Evolutionary conservation across 2,888 invertebrate genomes (phyloP).

Genomic region (Callimorpha dominula): DNA sequence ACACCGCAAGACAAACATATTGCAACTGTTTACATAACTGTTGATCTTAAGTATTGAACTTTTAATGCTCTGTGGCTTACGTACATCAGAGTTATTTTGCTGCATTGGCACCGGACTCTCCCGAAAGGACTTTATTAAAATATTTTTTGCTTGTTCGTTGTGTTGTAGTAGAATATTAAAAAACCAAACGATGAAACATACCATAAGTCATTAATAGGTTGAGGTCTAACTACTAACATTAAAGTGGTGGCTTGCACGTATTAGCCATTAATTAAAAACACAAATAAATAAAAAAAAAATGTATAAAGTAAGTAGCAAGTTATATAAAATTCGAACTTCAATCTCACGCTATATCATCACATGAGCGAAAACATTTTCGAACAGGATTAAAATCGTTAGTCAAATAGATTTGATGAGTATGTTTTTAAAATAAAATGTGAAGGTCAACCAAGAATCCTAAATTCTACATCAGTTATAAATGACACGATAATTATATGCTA

Average conservation of each 20-base stretch:
- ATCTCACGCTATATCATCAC: background rate
- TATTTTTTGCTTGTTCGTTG: background rate
- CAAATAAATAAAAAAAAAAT: background rate
- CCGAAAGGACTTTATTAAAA: too few species aligned
- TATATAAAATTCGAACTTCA: background rate
- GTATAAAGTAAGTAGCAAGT: background rate
- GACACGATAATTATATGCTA: constrained; percentile 32
- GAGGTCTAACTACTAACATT: background rate
- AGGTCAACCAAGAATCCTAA: constrained; percentile 1
- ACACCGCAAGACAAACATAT: constrained; percentile 27
- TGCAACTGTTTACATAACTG: constrained; percentile 19
- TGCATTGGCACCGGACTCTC: background rate
- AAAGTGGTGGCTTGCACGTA: background rate
- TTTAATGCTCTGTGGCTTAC: background rate
- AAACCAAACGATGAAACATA: too few species aligned
- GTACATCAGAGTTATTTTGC: background rate
- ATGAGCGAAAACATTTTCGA: background rate
- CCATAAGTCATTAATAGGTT: background rate
- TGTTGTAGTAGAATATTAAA: background rate
- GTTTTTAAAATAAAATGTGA: background rate
- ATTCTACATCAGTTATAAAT: constrained; percentile 31
- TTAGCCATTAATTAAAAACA: too few species aligned
- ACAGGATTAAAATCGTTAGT: background rate
- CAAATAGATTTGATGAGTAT: background rate
- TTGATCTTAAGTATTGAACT: background rate